Evolutionary conservation across 2,888 invertebrate species (phyloP).

Genomic region (Ophion obscuratus): DNA sequence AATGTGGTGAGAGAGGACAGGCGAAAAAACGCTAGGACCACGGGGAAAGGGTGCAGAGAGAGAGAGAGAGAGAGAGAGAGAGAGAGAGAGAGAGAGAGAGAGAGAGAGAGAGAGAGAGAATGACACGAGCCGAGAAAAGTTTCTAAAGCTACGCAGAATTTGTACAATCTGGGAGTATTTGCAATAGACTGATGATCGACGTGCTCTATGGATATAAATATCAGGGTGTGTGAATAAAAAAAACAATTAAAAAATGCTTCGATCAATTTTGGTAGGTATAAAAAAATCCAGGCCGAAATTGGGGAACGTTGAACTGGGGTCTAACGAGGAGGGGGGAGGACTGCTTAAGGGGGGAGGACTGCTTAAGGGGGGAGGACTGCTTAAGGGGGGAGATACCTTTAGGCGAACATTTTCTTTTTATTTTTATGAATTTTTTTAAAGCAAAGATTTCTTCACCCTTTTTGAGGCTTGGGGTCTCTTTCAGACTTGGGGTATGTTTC

Average conservation of each 20-base stretch:
- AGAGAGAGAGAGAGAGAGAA: neutral
- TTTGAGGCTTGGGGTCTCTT: too few relatives aligned
- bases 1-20: slow-evolving; percentile 76
- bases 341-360: too few relatives aligned
- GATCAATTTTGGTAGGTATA: neutral
- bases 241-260: neutral
- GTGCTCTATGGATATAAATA: neutral
- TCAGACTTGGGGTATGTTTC: too few relatives aligned
- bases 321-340: too few relatives aligned
- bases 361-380: too few relatives aligned
- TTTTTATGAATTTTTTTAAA: too few relatives aligned
- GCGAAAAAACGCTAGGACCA: slow-evolving; percentile 26
- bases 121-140: slow-evolving; percentile 7
- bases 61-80: neutral
- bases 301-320: neutral
- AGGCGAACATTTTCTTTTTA: too few relatives aligned
- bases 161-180: slow-evolving; percentile 50
- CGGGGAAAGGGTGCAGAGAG: slow-evolving; percentile 11
- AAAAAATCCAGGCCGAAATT: neutral
- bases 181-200: slow-evolving; percentile 22
- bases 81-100: neutral
- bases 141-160: slow-evolving; percentile 33
- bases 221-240: neutral
- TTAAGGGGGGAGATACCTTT: too few relatives aligned
- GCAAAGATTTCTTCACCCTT: too few relatives aligned